A percentile compares a stretch with the other conserved stretches of the same genome.
Evolutionary conservation across 1,140 invertebrate genomes (phyloP).

Genomic region (Drosophila funebris): DNA sequence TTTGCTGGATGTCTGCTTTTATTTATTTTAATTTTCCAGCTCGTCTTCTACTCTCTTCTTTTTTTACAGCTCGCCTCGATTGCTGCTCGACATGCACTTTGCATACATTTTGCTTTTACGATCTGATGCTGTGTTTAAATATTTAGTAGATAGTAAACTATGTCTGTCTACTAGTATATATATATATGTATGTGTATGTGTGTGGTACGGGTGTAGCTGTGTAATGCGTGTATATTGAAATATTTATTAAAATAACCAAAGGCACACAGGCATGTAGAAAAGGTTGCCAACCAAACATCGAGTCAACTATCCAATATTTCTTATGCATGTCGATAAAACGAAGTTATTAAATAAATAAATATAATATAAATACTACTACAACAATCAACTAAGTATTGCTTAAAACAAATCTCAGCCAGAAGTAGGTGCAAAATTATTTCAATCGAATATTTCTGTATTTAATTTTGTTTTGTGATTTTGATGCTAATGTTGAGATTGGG

Average conservation of each 20-base stretch:
- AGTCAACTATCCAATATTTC: neutral
- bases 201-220: conserved; percentile 14
- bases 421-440: neutral
- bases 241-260: conserved; percentile 78
- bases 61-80: conserved; percentile 73
- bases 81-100: conserved; percentile 79
- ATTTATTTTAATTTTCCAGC: conserved; percentile 74
- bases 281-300: conserved; percentile 4
- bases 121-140: conserved; percentile 76
- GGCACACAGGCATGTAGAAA: conserved; percentile 27
- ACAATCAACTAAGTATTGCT: neutral
- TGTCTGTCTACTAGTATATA: conserved; percentile 22
- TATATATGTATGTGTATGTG: neutral
- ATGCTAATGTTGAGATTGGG: conserved; percentile 27
- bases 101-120: conserved; percentile 79
- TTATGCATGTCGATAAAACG: neutral
- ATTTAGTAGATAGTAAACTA: conserved; percentile 80
- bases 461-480: conserved; percentile 14
- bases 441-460: neutral
- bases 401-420: neutral
- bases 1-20: conserved; percentile 52
- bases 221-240: conserved; percentile 52
- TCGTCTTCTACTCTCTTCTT: conserved; percentile 34
- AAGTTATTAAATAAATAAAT: neutral
- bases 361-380: neutral